Conservation (phyloP, 1,140 invertebrate species). For the Ceratosolen fusciceps region DNA sequence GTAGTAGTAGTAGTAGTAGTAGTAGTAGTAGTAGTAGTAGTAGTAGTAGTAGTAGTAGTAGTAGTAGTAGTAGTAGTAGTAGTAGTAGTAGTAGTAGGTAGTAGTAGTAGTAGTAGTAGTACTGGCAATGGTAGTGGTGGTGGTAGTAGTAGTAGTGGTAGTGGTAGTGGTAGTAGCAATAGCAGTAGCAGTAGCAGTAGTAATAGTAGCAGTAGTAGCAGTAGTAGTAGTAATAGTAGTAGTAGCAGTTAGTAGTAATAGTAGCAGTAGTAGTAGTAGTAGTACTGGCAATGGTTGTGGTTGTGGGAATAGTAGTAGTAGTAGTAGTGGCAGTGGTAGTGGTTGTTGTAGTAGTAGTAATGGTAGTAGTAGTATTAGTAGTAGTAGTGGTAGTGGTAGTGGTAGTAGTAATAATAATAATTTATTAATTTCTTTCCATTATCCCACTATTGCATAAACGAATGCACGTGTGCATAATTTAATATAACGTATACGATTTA, state of each 20-base stretch:
- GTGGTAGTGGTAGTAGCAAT: slow-evolving; percentile 29
- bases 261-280: slow-evolving; percentile 33
- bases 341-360: slow-evolving; percentile 34
- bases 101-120: too few species aligned
- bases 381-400: slow-evolving; percentile 34
- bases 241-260: slow-evolving; percentile 22
- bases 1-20: slow-evolving; percentile 35
- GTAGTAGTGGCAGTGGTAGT: slow-evolving; percentile 27
- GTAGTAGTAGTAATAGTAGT: slow-evolving; percentile 35
- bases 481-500: slow-evolving; percentile 39
- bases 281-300: too few species aligned
- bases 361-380: slow-evolving; percentile 24
- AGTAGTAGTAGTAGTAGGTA: slow-evolving; percentile 27
- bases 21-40: slow-evolving; percentile 26
- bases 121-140: slow-evolving; percentile 18
- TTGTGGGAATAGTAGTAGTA: too few species aligned
- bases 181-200: slow-evolving; percentile 28
- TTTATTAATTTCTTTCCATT: slow-evolving; percentile 35
- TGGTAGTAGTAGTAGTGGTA: slow-evolving; percentile 29
- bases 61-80: slow-evolving; percentile 29
- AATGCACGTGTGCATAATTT: slow-evolving; percentile 31
- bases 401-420: slow-evolving; percentile 34
- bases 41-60: slow-evolving; percentile 31
- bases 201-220: slow-evolving; percentile 24
- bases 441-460: slow-evolving; percentile 29